Evolutionary conservation across 2,888 invertebrate species (phyloP).

Genomic region (Aporophyla nigra): DNA sequence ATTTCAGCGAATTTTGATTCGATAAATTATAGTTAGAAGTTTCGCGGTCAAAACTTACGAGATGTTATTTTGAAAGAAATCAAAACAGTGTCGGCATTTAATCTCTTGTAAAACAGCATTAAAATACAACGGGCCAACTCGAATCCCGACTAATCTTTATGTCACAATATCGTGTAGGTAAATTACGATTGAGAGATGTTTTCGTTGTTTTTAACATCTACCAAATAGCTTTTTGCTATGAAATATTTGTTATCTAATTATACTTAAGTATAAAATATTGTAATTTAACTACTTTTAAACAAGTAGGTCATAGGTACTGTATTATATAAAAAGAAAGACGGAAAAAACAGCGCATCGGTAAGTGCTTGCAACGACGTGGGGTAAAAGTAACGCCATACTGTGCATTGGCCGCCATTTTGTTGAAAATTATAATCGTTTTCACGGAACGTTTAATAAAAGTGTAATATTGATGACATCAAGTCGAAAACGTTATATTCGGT

Average conservation of each 20-base stretch:
- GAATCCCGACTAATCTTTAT: constrained; percentile 70
- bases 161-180: constrained; percentile 70
- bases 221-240: constrained; percentile 5
- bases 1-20: constrained; percentile 44
- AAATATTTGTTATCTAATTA: constrained; percentile 5
- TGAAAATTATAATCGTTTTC: no score
- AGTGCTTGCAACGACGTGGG: neutral
- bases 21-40: constrained; percentile 42
- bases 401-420: no score
- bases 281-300: neutral
- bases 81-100: constrained; percentile 78
- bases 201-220: constrained; percentile 42
- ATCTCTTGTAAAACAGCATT: constrained; percentile 74
- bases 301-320: neutral
- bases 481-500: no score
- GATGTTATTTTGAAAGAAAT: constrained; percentile 75
- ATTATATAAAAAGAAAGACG: neutral
- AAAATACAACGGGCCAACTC: constrained; percentile 61
- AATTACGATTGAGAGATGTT: constrained; percentile 60
- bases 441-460: no score
- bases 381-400: no score
- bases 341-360: neutral
- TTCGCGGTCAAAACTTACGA: constrained; percentile 65
- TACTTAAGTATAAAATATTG: neutral
- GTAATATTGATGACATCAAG: no score